Evolutionary conservation across 2,113 vertebrate species (phyloP).

Genomic region (Euleptes europaea): DNA sequence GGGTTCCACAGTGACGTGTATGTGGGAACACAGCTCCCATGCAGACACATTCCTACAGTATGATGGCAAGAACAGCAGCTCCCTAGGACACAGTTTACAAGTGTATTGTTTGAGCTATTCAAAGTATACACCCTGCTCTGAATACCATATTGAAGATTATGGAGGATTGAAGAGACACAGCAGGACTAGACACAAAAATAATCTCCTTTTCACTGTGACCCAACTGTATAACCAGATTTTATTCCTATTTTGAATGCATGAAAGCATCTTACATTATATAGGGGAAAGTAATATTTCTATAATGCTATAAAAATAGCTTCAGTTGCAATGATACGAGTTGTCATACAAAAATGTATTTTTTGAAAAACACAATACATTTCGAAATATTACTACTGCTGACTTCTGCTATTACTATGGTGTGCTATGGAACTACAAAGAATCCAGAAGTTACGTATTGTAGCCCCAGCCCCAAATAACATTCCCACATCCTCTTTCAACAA

Average conservation of each 20-base stretch:
- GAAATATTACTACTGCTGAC: background rate
- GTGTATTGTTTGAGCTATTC: conserved; percentile 3
- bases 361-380: background rate
- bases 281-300: conserved; percentile 3
- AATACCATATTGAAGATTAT: conserved; percentile 34
- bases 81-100: background rate
- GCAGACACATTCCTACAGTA: background rate
- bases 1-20: too few species aligned
- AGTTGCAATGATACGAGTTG: background rate
- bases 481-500: too few species aligned
- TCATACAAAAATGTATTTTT: background rate
- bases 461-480: too few species aligned
- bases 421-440: background rate
- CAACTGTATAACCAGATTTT: background rate
- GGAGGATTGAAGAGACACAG: background rate
- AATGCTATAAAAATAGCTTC: conserved; percentile 8
- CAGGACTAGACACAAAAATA: conserved; percentile 22
- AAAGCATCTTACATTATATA: background rate
- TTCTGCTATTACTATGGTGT: background rate
- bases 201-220: background rate
- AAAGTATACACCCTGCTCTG: background rate
- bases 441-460: background rate
- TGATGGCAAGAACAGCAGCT: background rate
- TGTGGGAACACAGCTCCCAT: background rate
- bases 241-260: conserved; percentile 1